phyloP scores from a whole-genome alignment of 2,888 invertebrate species.

The Synanthedon myopaeformis region DNA sequence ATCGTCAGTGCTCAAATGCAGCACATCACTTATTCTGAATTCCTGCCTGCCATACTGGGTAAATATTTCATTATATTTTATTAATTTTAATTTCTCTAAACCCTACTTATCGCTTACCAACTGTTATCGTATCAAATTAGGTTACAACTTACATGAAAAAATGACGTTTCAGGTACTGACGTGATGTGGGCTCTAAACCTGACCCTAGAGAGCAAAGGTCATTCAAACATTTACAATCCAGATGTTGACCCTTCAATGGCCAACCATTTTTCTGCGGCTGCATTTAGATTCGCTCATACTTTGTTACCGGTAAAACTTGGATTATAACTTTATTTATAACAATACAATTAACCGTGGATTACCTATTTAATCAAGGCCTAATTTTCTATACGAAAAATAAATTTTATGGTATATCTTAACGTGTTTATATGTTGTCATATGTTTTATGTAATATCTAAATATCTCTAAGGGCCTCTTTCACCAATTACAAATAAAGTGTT shows the following conservation, averaged over 20 bases:
- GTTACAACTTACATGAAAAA: neutral
- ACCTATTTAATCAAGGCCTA: too few relatives aligned
- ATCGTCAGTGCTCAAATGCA: conserved; percentile 88
- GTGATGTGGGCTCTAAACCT: conserved; percentile 70
- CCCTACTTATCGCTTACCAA: too few relatives aligned
- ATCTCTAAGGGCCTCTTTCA: too few relatives aligned
- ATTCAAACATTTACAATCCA: conserved; percentile 71
- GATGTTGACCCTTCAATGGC: conserved; percentile 80
- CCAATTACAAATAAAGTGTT: too few relatives aligned
- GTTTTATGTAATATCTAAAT: too few relatives aligned
- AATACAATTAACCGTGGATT: neutral
- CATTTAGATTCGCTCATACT: conserved; percentile 91
- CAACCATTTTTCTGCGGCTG: conserved; percentile 87
- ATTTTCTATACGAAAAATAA: too few relatives aligned
- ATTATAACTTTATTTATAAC: neutral
- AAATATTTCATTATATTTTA: conserved; percentile 11
- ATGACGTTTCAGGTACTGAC: conserved; percentile 43
- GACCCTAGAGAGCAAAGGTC: conserved; percentile 56
- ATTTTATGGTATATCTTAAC: too few relatives aligned
- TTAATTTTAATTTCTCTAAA: neutral
- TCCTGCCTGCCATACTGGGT: conserved; percentile 83
- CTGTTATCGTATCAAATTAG: neutral
- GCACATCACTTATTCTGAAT: conserved; percentile 87
- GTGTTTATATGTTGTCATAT: too few relatives aligned
- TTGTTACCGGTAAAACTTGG: conserved; percentile 74